These are phyloP conservation scores for Cladopsammia gracilis DNA, from an alignment of 64 coral and sea anemone species.

Conservation along the genomic window DNA sequence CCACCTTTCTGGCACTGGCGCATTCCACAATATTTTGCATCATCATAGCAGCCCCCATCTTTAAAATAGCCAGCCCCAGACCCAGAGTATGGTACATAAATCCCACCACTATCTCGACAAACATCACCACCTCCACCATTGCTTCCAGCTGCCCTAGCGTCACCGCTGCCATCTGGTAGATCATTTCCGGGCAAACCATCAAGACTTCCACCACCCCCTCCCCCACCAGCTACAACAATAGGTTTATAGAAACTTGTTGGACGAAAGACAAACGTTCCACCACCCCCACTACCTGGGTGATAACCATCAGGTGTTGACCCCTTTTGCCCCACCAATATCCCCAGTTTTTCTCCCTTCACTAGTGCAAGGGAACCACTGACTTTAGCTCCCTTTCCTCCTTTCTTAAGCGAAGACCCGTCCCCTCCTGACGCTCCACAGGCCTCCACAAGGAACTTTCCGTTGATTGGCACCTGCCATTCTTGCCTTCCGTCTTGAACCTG, in stretches of 20 bases:
- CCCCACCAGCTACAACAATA: slow-evolving; percentile 70
- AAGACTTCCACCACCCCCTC: slow-evolving; percentile 69
- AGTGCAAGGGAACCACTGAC: slow-evolving; percentile 62
- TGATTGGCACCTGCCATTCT: slow-evolving; percentile 72
- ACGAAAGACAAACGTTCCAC: slow-evolving; percentile 68
- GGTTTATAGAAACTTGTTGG: not conserved
- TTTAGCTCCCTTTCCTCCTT: slow-evolving; percentile 70
- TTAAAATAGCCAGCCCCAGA: slow-evolving; percentile 36
- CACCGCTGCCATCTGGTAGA: slow-evolving; percentile 44
- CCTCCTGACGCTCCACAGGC: slow-evolving; percentile 82
- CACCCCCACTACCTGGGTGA: slow-evolving; percentile 64
- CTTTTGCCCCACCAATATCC: slow-evolving; percentile 73
- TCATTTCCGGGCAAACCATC: slow-evolving; percentile 49
- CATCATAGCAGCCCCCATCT: slow-evolving; percentile 26
- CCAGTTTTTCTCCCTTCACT: slow-evolving; percentile 42
- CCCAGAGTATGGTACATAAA: not conserved
- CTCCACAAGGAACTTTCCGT: slow-evolving; percentile 58
- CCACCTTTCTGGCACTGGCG: slow-evolving; percentile 48
- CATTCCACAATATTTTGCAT: not conserved
- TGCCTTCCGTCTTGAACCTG: slow-evolving; percentile 53
- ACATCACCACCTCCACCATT: slow-evolving; percentile 39
- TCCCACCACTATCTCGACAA: not conserved
- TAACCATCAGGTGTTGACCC: not conserved
- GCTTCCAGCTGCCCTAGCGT: not conserved
- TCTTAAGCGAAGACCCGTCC: not conserved